Evolutionary conservation across 1,140 invertebrate genomes (phyloP).

Genomic region (Saccostrea echinata): DNA sequence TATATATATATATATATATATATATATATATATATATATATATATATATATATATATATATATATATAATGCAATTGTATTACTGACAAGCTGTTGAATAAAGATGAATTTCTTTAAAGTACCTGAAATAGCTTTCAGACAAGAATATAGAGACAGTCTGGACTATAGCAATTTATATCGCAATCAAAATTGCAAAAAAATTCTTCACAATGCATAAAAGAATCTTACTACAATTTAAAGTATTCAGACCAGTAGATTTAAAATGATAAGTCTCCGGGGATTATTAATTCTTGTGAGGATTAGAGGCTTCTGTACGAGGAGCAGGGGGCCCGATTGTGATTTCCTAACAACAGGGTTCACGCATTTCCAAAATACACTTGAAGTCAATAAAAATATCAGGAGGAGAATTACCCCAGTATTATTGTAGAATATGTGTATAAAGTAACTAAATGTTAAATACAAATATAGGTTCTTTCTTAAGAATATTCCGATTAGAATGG

Average conservation of each 20-base stretch:
- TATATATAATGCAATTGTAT: no score
- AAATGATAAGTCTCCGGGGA: not conserved
- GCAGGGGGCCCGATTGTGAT: not conserved
- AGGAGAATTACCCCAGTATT: not conserved
- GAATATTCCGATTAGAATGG: not conserved
- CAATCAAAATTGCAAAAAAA: not conserved
- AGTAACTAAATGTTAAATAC: constrained; percentile 29
- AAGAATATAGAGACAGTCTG: no score
- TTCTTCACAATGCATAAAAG: not conserved
- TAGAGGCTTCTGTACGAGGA: not conserved
- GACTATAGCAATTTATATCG: no score
- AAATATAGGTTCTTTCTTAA: constrained; percentile 1
- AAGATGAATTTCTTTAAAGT: no score
- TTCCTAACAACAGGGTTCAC: not conserved
- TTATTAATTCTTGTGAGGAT: constrained; percentile 12
- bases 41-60: no score
- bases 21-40: no score
- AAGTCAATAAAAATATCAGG: constrained; percentile 9
- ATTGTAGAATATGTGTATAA: not conserved
- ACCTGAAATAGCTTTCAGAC: no score
- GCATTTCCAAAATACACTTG: not conserved
- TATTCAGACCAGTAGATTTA: not conserved
- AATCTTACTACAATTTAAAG: not conserved
- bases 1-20: no score
- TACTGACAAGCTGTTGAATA: no score